These are phyloP conservation scores for Numida meleagris DNA, from an alignment of 2,113 vertebrate species.

Conservation along the genomic window DNA sequence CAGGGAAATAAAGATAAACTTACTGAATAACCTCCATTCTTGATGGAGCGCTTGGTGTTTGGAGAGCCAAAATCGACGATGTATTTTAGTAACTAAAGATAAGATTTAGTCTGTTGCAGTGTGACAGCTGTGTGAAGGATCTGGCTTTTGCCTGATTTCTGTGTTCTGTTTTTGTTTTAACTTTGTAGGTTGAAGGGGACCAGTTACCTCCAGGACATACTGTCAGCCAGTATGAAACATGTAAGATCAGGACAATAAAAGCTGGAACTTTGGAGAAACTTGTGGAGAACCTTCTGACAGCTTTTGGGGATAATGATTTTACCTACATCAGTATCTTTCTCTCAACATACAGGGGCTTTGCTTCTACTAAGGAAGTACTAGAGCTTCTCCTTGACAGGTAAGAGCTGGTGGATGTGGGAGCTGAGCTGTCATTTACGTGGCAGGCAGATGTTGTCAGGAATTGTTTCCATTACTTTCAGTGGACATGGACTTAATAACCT, in stretches of 20 bases:
- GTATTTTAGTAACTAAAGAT: neutral
- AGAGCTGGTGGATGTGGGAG: neutral
- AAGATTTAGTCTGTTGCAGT: neutral
- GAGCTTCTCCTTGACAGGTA: conserved; percentile 90
- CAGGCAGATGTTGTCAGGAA: neutral
- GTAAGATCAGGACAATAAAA: conserved; percentile 93
- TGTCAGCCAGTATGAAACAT: conserved; percentile 93
- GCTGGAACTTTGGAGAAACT: conserved; percentile 93
- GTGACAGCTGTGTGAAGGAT: neutral
- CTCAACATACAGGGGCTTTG: conserved; percentile 91
- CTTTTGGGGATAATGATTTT: conserved; percentile 93
- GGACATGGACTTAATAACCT: neutral
- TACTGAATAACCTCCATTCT: neutral
- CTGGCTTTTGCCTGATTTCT: neutral
- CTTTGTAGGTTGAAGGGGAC: conserved; percentile 85
- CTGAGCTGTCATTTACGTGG: neutral
- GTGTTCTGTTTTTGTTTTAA: neutral
- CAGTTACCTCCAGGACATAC: conserved; percentile 91
- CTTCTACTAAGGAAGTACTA: conserved; percentile 87
- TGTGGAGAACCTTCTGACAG: conserved; percentile 93
- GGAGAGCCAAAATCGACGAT: neutral
- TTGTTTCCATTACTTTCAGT: neutral
- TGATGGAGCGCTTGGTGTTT: neutral
- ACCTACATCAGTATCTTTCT: conserved; percentile 96
- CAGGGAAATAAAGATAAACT: neutral